Conservation (phyloP, 2,888 invertebrate species). For the Polydrusus tereticollis region DNA sequence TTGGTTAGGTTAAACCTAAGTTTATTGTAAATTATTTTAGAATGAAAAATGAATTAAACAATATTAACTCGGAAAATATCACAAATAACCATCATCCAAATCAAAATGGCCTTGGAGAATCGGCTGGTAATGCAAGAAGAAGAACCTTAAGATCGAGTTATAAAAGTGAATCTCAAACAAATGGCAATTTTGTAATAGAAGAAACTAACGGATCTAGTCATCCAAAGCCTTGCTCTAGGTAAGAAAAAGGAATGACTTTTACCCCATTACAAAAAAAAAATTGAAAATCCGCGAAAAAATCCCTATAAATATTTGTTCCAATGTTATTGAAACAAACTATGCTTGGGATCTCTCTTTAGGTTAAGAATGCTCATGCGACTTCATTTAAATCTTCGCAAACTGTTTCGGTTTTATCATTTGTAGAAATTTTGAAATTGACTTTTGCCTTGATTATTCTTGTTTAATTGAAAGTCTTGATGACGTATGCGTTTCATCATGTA, state of each 20-base stretch:
- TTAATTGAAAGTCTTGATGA: too few species aligned
- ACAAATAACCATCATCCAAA: slow-evolving; percentile 49
- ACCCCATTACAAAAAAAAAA: not conserved
- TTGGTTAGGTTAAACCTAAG: too few species aligned
- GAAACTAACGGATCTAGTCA: slow-evolving; percentile 50
- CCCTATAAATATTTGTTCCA: too few species aligned
- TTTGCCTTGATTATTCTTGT: too few species aligned
- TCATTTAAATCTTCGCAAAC: too few species aligned
- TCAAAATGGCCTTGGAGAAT: slow-evolving; percentile 50
- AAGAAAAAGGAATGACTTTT: slow-evolving; percentile 1
- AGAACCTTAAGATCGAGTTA: slow-evolving; percentile 57
- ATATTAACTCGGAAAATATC: slow-evolving; percentile 36
- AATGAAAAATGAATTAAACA: slow-evolving; percentile 53
- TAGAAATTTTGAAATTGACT: too few species aligned
- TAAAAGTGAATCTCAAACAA: slow-evolving; percentile 55
- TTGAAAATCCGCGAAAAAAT: not conserved
- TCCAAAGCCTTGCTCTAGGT: slow-evolving; percentile 57
- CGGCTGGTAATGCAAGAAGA: slow-evolving; percentile 50
- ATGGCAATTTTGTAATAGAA: slow-evolving; percentile 54
- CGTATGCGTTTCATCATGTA: too few species aligned
- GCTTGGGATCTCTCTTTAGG: too few species aligned
- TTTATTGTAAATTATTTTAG: too few species aligned
- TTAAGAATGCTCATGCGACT: too few species aligned
- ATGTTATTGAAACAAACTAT: too few species aligned
- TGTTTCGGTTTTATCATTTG: too few species aligned